Conservation (phyloP, 2,113 vertebrate genomes). For the Gadus chalcogrammus region DNA sequence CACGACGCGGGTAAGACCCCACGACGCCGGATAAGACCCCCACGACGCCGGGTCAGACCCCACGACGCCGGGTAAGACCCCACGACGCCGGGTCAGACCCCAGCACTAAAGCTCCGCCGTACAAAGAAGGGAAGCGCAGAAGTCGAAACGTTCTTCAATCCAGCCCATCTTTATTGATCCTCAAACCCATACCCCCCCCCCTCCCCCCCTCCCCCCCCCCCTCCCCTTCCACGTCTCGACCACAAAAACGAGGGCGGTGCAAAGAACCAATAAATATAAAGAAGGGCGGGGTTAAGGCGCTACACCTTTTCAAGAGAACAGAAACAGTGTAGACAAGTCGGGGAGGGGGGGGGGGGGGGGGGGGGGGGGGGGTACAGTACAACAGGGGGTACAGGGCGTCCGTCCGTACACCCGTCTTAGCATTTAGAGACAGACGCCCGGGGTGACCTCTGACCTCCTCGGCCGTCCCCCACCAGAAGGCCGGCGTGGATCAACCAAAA, state of each 20-base stretch:
- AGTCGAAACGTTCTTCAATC: slow-evolving; percentile 69
- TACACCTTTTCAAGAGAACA: slow-evolving; percentile 69
- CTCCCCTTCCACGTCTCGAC: slow-evolving; percentile 44
- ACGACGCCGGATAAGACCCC: too few relatives aligned
- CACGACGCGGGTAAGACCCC: background rate
- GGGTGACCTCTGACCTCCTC: too few relatives aligned
- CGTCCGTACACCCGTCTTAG: slow-evolving; percentile 24
- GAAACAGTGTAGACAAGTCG: slow-evolving; percentile 65
- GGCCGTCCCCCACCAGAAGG: slow-evolving; percentile 16
- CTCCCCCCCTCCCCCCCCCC: slow-evolving; percentile 39
- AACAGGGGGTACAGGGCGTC: slow-evolving; percentile 51
- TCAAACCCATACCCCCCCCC: slow-evolving; percentile 50
- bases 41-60: too few relatives aligned
- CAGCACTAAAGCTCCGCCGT: background rate
- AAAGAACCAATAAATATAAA: slow-evolving; percentile 75
- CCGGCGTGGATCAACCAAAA: slow-evolving; percentile 27
- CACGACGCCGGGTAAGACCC: slow-evolving; percentile 47
- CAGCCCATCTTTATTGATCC: slow-evolving; percentile 77
- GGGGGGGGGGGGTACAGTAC: slow-evolving; percentile 53
- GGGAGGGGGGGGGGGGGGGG: slow-evolving; percentile 32
- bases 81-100: too few relatives aligned
- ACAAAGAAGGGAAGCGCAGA: slow-evolving; percentile 47
- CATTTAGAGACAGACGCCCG: too few relatives aligned
- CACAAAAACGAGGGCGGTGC: slow-evolving; percentile 58
- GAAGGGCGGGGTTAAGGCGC: slow-evolving; percentile 72